phyloP scores from a whole-genome alignment of 2,888 invertebrate species.

The Zygogramma bicolorata region DNA sequence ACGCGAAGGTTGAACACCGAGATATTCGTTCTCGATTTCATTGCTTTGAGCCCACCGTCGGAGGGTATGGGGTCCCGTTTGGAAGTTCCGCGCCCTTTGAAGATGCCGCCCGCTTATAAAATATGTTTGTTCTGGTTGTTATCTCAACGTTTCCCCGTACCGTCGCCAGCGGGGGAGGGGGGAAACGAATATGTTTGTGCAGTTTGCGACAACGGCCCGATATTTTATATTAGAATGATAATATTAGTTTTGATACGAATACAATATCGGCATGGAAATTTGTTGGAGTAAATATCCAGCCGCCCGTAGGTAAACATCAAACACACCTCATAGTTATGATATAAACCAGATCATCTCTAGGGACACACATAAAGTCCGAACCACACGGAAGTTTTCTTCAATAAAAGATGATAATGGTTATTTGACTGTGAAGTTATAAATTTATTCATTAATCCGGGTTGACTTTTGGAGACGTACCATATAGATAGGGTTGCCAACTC shows the following conservation, averaged over 20 bases:
- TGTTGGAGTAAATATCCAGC: not conserved
- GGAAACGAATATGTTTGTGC: not conserved
- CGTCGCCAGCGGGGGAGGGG: not conserved
- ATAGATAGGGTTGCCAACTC: too few species aligned
- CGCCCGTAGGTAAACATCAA: not conserved
- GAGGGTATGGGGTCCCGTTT: slow-evolving; percentile 1
- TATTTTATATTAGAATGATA: slow-evolving; percentile 8
- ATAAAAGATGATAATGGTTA: too few species aligned
- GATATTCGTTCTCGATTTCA: not conserved
- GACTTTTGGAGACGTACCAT: too few species aligned
- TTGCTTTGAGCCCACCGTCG: not conserved
- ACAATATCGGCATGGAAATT: not conserved
- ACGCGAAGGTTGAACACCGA: not conserved
- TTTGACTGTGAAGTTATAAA: too few species aligned
- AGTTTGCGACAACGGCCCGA: not conserved
- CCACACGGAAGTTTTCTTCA: too few species aligned
- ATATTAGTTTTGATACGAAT: not conserved
- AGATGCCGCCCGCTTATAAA: slow-evolving; percentile 3
- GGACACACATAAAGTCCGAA: too few species aligned
- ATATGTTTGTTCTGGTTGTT: slow-evolving; percentile 16
- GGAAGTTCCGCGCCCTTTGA: not conserved
- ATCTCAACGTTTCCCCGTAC: slow-evolving; percentile 5
- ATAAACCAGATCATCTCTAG: too few species aligned
- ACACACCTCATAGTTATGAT: too few species aligned
- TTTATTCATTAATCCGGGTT: too few species aligned